Base-by-base conservation (phyloP, 2,888 invertebrate genomes). In the Euplexia lucipara region DNA sequence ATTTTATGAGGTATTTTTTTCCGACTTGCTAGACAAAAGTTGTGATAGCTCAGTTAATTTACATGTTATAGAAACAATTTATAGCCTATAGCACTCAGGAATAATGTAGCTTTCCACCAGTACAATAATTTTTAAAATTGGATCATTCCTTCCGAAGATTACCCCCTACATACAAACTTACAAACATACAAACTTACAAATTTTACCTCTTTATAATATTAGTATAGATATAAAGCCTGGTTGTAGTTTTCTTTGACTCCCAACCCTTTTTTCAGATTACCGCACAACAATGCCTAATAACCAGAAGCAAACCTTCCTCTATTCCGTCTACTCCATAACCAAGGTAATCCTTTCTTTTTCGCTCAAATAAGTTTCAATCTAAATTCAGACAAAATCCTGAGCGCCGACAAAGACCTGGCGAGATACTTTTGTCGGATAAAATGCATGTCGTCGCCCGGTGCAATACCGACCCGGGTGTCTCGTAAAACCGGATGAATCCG, bases 401-500 rank as follows among this genome's bases (percentile, higher is more conserved):
- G 39, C 30, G 8, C 20, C 41, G 45, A 57, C 53, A 51, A 70
- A 59, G 60, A 58, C 48, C 10, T 41, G 8, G 39, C 18, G 35
- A 44, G 44, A 30, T 58, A 48, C 30, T 57, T 63, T 52, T 53
- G n/a, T 8, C 26, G 66, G 47, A 67, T 71, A 60, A 57, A 64
- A 80, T 79, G 74, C 75, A 72, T 69, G 56, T 65, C 53, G 18
- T 52, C 58, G 34, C 20, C 39, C 54, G n/a, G 32, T 75, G 66
- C 74, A 76, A 70, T 70, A 60, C 52, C 54, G 41, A 41, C 59
- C 10, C 41, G 35, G n/a, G 53, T 79, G 79, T 79, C 82, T 78
- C 81, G 78, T 84, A 71, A 75, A 69, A 71, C 53, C 54, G 75
- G 75, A 70, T 74, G 22, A 70, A 59, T 67, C 16, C 42, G 70